These are phyloP conservation scores for Brenthis hecate DNA, from an alignment of 2,888 invertebrate genomes.

Conservation along the genomic window DNA sequence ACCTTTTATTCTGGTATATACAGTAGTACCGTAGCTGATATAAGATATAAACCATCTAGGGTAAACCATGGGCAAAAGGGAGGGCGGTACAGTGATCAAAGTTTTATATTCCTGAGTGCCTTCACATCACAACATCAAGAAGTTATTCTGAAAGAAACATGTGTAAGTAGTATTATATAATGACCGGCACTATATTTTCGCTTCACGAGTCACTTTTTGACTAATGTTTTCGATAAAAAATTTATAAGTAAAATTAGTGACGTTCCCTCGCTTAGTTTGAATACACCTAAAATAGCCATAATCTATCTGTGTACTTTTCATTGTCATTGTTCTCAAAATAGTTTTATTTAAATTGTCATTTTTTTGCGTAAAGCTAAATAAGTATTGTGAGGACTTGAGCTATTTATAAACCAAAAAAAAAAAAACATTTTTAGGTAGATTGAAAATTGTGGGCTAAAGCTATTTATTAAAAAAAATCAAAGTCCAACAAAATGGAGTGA, in stretches of 20 bases:
- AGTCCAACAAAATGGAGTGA: too few relatives aligned
- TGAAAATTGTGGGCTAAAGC: too few relatives aligned
- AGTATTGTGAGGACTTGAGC: too few relatives aligned
- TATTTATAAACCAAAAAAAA: too few relatives aligned
- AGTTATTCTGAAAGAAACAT: not conserved
- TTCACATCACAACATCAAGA: slow-evolving; percentile 1
- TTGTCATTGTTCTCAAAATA: too few relatives aligned
- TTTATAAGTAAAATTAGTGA: slow-evolving; percentile 21
- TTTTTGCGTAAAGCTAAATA: too few relatives aligned
- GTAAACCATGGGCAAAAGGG: too few relatives aligned
- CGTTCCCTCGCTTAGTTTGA: not conserved
- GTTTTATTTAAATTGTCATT: too few relatives aligned
- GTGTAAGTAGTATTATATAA: slow-evolving; percentile 1
- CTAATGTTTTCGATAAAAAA: slow-evolving; percentile 41
- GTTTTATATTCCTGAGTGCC: not conserved
- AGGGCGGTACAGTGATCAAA: not conserved
- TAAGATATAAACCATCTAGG: not conserved
- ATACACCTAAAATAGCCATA: too few relatives aligned
- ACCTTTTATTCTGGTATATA: not conserved
- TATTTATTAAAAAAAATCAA: too few relatives aligned
- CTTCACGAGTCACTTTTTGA: slow-evolving; percentile 38
- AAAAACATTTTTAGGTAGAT: too few relatives aligned
- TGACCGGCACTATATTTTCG: slow-evolving; percentile 36
- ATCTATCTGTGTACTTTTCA: too few relatives aligned
- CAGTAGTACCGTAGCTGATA: not conserved